Conservation (phyloP, 2,113 vertebrate genomes). For the Chionomys nivalis region DNA sequence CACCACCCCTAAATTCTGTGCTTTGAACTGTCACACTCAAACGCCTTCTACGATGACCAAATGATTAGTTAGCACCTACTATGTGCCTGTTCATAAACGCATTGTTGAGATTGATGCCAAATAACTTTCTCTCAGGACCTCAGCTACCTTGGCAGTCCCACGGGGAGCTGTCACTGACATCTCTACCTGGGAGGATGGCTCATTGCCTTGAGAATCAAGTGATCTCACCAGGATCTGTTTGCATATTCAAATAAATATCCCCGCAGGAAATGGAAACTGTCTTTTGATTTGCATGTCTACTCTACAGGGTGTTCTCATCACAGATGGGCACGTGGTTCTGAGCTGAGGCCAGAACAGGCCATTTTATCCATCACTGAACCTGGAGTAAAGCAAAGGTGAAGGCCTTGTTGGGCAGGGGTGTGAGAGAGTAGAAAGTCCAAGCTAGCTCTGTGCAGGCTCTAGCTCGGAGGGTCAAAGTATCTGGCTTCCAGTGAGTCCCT, state of each 20-base stretch:
- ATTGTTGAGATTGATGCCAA: not conserved
- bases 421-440: not conserved
- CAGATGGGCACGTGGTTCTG: not conserved
- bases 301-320: not conserved
- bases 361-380: not conserved
- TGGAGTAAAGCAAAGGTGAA: not conserved
- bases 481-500: not conserved
- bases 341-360: not conserved
- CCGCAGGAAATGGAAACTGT: not conserved
- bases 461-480: not conserved
- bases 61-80: not conserved
- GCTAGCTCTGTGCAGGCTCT: not conserved
- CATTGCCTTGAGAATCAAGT: not conserved
- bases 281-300: not conserved
- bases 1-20: too few species aligned
- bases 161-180: not conserved
- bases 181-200: not conserved
- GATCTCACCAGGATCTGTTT: not conserved
- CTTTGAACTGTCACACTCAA: not conserved
- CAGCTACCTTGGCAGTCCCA: accelerated
- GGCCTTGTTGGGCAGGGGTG: not conserved
- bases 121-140: not conserved
- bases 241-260: not conserved
- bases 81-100: too few species aligned
- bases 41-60: not conserved